Percentiles rank a stretch among this genome's conserved stretches.
phyloP scores from a whole-genome alignment of 2,113 vertebrate genomes.

The Datnioides undecimradiatus region DNA sequence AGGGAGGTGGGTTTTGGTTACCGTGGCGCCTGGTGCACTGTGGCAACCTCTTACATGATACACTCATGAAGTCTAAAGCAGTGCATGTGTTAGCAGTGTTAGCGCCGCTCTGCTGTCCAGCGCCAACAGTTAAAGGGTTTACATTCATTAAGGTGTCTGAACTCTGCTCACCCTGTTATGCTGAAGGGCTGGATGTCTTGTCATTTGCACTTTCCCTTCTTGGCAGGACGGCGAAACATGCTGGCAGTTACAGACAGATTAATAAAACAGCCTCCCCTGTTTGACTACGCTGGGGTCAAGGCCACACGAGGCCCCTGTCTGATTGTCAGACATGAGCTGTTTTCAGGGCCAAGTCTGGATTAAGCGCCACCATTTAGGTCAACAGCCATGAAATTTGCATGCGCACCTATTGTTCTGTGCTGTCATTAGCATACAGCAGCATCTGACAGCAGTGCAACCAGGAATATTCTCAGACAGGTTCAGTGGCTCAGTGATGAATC shows the following conservation, averaged over 20 bases:
- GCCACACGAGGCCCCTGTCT: slow-evolving; percentile 29
- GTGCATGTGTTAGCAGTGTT: slow-evolving; percentile 1
- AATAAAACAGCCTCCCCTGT: slow-evolving; percentile 1
- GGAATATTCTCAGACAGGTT: background rate
- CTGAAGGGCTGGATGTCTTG: slow-evolving; percentile 1
- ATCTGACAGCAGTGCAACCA: slow-evolving; percentile 48
- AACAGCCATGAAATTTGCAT: slow-evolving; percentile 70
- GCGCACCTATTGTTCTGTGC: slow-evolving; percentile 61
- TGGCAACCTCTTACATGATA: slow-evolving; percentile 55
- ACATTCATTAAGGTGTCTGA: slow-evolving; percentile 10
- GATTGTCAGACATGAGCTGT: slow-evolving; percentile 58
- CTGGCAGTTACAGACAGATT: slow-evolving; percentile 37
- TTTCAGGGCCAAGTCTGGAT: slow-evolving; percentile 75
- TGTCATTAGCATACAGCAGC: slow-evolving; percentile 58
- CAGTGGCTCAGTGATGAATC: background rate
- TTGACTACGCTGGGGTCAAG: slow-evolving; percentile 6
- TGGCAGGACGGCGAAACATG: background rate
- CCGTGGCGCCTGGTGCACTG: slow-evolving; percentile 39
- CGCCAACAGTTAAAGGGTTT: slow-evolving; percentile 17
- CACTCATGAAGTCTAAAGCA: slow-evolving; percentile 35
- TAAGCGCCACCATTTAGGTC: slow-evolving; percentile 73
- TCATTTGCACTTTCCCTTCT: background rate
- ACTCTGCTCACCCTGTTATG: slow-evolving; percentile 1
- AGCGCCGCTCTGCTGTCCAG: background rate
- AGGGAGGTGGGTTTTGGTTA: slow-evolving; percentile 5